Conservation (phyloP, 2,113 vertebrate genomes). For the Pseudonaja textilis region DNA sequence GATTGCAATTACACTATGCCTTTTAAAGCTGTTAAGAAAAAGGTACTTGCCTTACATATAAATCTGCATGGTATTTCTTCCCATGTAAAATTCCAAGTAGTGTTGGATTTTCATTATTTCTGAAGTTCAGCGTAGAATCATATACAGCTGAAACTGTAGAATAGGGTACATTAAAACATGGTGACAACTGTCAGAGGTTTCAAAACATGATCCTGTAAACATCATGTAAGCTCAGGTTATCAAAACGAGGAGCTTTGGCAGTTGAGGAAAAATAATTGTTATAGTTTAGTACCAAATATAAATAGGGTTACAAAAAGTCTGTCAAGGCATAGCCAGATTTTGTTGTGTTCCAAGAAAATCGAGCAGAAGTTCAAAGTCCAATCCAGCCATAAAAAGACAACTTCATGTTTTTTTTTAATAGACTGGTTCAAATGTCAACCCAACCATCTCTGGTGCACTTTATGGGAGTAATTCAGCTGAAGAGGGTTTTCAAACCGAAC, state of each 20-base stretch:
- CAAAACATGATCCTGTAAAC: background rate
- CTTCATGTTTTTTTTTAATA: background rate
- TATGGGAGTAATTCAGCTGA: background rate
- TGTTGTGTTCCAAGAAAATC: background rate
- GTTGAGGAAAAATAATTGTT: background rate
- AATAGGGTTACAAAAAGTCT: background rate
- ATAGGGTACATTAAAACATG: slow-evolving; percentile 53
- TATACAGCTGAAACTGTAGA: slow-evolving; percentile 91
- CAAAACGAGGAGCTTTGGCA: background rate
- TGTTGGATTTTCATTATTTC: slow-evolving; percentile 87
- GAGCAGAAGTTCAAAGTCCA: background rate
- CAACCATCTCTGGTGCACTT: background rate
- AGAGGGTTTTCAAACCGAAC: background rate
- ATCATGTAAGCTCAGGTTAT: background rate
- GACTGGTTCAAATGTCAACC: background rate
- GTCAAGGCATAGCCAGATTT: background rate
- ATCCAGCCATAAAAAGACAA: background rate
- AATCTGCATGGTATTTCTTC: slow-evolving; percentile 91
- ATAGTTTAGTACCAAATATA: background rate
- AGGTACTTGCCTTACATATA: slow-evolving; percentile 85
- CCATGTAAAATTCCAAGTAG: slow-evolving; percentile 90
- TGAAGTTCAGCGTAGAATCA: slow-evolving; percentile 96
- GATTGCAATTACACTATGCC: background rate
- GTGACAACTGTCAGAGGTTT: background rate
- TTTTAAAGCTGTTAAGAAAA: slow-evolving; percentile 17